A percentile compares a stretch with the other conserved stretches of the same genome.
These are phyloP conservation scores for Pampus argenteus DNA, from an alignment of 2,797 vertebrate species.

Conservation along the genomic window DNA sequence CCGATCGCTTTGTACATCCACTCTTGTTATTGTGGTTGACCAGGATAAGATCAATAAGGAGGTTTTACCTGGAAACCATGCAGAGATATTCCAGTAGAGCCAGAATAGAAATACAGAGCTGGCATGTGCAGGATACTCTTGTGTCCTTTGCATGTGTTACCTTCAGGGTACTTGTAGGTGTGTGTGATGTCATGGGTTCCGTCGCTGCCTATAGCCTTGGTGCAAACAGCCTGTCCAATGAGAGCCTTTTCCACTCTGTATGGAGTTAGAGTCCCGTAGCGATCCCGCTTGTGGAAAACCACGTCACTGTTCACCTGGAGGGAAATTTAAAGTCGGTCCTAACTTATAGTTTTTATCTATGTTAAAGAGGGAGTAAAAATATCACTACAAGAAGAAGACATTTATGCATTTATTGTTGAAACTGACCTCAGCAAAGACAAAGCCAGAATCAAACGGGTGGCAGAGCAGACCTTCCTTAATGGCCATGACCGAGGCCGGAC, in stretches of 20 bases:
- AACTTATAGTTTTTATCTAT: too few species aligned
- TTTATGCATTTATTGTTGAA: not conserved
- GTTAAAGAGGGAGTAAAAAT: too few species aligned
- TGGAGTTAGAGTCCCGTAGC: constrained; percentile 78
- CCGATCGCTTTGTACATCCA: too few species aligned
- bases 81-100: too few species aligned
- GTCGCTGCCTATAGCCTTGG: constrained; percentile 83
- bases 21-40: too few species aligned
- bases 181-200: constrained; percentile 80
- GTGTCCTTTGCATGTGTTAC: constrained; percentile 49
- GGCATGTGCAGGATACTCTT: too few species aligned
- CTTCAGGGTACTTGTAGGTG: constrained; percentile 90
- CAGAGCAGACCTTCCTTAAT: constrained; percentile 88
- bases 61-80: too few species aligned
- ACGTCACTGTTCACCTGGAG: constrained; percentile 92
- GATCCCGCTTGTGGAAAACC: constrained; percentile 80
- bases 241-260: constrained; percentile 76
- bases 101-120: too few species aligned
- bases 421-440: constrained; percentile 90
- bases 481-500: constrained; percentile 89
- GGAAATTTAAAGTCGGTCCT: not conserved
- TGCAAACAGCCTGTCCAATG: constrained; percentile 85
- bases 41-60: too few species aligned
- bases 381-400: too few species aligned
- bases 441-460: constrained; percentile 88